Evolutionary conservation across 2,888 invertebrate species (phyloP).

Genomic region (Drosophila picticornis): DNA sequence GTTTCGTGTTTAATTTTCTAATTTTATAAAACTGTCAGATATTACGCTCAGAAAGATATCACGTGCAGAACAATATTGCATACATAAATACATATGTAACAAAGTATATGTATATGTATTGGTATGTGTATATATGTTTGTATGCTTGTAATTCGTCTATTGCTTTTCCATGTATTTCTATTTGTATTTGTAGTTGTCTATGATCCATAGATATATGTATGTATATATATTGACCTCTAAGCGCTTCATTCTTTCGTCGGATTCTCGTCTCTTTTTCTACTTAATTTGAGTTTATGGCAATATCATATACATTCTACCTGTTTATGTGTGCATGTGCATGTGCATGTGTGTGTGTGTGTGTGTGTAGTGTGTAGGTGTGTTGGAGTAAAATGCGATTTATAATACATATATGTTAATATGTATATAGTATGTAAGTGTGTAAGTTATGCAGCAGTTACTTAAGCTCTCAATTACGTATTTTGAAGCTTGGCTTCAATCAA

Average conservation of each 20-base stretch:
- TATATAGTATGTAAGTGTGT: slow-evolving; percentile 34
- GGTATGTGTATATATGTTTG: slow-evolving; percentile 16
- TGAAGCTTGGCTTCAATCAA: slow-evolving; percentile 71
- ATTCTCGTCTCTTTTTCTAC: slow-evolving; percentile 43
- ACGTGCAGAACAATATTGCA: slow-evolving; percentile 5
- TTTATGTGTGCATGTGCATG: slow-evolving; percentile 15
- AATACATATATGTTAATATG: slow-evolving; percentile 45
- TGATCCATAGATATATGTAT: slow-evolving; percentile 23
- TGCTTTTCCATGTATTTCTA: slow-evolving; percentile 47
- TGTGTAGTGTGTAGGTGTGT: slow-evolving; percentile 26
- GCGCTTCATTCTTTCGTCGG: slow-evolving; percentile 20
- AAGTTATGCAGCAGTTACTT: slow-evolving; percentile 54
- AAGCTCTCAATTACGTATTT: slow-evolving; percentile 74
- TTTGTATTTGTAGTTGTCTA: slow-evolving; percentile 42
- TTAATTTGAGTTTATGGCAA: slow-evolving; percentile 64
- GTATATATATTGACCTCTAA: slow-evolving; percentile 26
- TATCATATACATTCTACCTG: slow-evolving; percentile 21
- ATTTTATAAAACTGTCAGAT: slow-evolving; percentile 26
- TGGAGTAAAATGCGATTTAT: slow-evolving; percentile 49
- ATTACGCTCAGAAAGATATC: slow-evolving; percentile 30
- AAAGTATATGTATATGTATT: slow-evolving; percentile 6
- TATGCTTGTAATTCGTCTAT: slow-evolving; percentile 56
- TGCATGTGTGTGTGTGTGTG: slow-evolving; percentile 30
- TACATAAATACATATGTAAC: slow-evolving; percentile 6
- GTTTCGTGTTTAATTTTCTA: slow-evolving; percentile 1